These are phyloP conservation scores for Rhodeus uyekii DNA, from an alignment of 2,797 vertebrate genomes.

Conservation along the genomic window DNA sequence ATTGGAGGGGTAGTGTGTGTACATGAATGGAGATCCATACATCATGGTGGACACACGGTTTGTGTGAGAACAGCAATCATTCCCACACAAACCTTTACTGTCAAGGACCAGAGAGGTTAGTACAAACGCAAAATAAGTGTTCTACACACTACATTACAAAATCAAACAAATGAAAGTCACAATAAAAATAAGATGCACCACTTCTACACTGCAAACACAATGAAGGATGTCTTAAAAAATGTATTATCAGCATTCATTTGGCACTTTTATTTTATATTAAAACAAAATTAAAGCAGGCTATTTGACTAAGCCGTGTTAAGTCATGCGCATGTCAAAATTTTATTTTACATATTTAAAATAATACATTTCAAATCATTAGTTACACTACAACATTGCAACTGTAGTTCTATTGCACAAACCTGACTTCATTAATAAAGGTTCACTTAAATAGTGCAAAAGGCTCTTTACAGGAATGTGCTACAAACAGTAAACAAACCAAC, in stretches of 20 bases:
- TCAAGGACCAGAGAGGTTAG: constrained; percentile 59
- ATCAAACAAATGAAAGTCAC: constrained; percentile 45
- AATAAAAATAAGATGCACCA: constrained; percentile 53
- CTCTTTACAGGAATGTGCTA: constrained; percentile 96
- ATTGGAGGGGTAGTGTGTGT: neutral
- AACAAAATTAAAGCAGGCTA: constrained; percentile 72
- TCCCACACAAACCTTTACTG: constrained; percentile 58
- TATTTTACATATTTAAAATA: constrained; percentile 99
- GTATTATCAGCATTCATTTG: neutral
- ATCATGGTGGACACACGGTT: constrained; percentile 59
- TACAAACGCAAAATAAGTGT: constrained; percentile 58
- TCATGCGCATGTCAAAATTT: constrained; percentile 94
- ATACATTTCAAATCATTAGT: constrained; percentile 93
- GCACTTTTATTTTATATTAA: neutral
- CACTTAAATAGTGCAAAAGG: constrained; percentile 99
- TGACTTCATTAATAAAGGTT: constrained; percentile 87
- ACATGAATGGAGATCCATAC: constrained; percentile 47
- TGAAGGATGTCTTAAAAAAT: neutral
- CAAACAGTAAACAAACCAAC: constrained; percentile 79
- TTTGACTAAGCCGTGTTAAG: constrained; percentile 80
- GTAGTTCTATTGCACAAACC: constrained; percentile 95
- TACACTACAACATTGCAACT: constrained; percentile 92
- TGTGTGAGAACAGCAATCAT: constrained; percentile 55
- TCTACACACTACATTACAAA: constrained; percentile 55
- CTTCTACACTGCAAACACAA: constrained; percentile 34